Evolutionary conservation across 1,140 invertebrate genomes (phyloP), one percentile per base, ranked within the genome.

Genomic region (Brachionus rubens): DNA sequence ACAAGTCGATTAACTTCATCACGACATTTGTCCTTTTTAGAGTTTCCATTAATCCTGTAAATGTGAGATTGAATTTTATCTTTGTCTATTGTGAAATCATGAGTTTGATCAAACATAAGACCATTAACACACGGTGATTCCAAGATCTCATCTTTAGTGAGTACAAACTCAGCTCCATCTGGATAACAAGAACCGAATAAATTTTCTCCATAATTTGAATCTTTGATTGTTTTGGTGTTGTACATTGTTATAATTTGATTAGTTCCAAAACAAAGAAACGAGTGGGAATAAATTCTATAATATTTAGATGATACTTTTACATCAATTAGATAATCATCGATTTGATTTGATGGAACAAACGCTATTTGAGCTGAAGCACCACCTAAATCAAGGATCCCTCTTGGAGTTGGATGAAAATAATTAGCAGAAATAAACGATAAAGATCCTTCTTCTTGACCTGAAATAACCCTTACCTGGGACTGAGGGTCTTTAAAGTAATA

Each of bases 321-420:
- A 56, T 56, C 24, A 21, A 6, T 6, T 9, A 33, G 12, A 19
- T 12, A 56, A 9, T 33, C 52, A 33, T 28, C 80, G 46, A 80
- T 80, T 67, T 80, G 79, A 14, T n/a, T n/a, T n/a, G n/a, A n/a
- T n/a, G 83, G 82, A 16, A 81, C 79, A 79, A 86, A 86, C 2
- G 87, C 81, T 26, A 87, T 85, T 79, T 88, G 87, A 10, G 86
- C 85, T 1, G 87, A 88, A 0, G 87, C 86, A 46, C 87, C 87
- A 47, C 87, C 87, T 80, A 88, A 81, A 78, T 88, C 87, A 21
- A 88, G 78, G 5, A 86, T 81, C 4, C 87, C 87, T 30, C 77
- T 67, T 81, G 48, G 30, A 48, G 77, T 26, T 56, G 46, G 30
- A 62, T 46, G 41, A 70, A 86, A 80, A 77, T 85, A 87, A 78